Evolutionary conservation across 1,140 invertebrate species (phyloP).

Genomic region (Panagrolaimus sp.): DNA sequence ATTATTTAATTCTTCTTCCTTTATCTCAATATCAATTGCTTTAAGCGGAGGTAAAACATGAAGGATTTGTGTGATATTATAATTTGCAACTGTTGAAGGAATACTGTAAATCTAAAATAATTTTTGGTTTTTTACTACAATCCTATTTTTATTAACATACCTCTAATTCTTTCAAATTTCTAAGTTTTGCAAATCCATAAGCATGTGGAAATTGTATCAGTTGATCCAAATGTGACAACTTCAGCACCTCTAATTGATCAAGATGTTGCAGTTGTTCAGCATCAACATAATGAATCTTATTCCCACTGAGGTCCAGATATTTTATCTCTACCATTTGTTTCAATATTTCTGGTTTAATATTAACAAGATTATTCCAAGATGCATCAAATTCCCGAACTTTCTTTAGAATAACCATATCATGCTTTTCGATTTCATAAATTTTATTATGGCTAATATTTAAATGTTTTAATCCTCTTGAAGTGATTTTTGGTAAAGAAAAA

Average conservation of each 20-base stretch:
- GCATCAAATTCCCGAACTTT: constrained; percentile 28
- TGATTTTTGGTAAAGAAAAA: constrained; percentile 41
- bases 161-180: constrained; percentile 27
- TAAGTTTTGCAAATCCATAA: constrained; percentile 26
- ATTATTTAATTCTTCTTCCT: constrained; percentile 19
- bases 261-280: constrained; percentile 31
- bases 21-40: constrained; percentile 35
- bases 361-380: constrained; percentile 29
- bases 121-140: not conserved
- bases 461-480: constrained; percentile 20
- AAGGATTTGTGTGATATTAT: constrained; percentile 35
- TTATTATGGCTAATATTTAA: constrained; percentile 41
- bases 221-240: constrained; percentile 28
- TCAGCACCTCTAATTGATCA: constrained; percentile 34
- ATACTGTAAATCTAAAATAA: constrained; percentile 33
- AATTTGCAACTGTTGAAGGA: constrained; percentile 25
- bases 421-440: constrained; percentile 30
- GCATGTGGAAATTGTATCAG: constrained; percentile 28
- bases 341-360: constrained; percentile 27
- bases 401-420: constrained; percentile 29
- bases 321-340: constrained; percentile 26
- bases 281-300: constrained; percentile 24
- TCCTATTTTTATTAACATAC: constrained; percentile 18
- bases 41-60: constrained; percentile 33
- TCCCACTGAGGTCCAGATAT: constrained; percentile 34